These are phyloP conservation scores for Stomorhina lunata DNA, from an alignment of 2,888 invertebrate species.

Conservation along the genomic window DNA sequence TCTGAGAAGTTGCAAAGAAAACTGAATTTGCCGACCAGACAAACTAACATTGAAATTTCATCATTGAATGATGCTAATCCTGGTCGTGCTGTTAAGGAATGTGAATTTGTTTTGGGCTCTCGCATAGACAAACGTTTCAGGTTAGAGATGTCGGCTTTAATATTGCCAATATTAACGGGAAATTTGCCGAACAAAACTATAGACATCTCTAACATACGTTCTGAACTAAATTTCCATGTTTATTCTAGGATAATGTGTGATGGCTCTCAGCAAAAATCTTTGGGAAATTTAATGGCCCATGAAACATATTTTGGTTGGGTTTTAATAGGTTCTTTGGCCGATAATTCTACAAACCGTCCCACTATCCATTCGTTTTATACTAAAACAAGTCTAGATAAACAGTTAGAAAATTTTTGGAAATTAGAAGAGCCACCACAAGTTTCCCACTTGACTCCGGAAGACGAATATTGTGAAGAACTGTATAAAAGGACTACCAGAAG, in stretches of 20 bases:
- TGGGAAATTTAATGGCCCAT: background rate
- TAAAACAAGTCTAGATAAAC: background rate
- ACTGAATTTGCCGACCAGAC: background rate
- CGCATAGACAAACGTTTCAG: background rate
- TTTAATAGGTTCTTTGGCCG: background rate
- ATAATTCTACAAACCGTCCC: background rate
- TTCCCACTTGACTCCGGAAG: background rate
- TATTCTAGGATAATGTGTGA: background rate
- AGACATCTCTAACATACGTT: background rate
- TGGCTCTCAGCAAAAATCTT: background rate
- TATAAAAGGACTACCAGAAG: background rate
- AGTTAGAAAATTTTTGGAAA: background rate
- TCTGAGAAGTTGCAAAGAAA: background rate
- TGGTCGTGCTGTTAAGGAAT: background rate
- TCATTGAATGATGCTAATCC: background rate
- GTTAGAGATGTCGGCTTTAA: background rate
- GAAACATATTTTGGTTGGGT: constrained; percentile 14
- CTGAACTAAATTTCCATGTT: background rate
- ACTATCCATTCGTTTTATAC: background rate
- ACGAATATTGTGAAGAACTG: background rate
- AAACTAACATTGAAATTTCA: background rate
- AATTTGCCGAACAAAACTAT: background rate
- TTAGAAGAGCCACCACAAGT: background rate
- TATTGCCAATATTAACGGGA: background rate
- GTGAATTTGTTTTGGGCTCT: background rate